These are phyloP conservation scores for Aleiodes testaceus DNA, from an alignment of 2,888 invertebrate species.

Conservation along the genomic window DNA sequence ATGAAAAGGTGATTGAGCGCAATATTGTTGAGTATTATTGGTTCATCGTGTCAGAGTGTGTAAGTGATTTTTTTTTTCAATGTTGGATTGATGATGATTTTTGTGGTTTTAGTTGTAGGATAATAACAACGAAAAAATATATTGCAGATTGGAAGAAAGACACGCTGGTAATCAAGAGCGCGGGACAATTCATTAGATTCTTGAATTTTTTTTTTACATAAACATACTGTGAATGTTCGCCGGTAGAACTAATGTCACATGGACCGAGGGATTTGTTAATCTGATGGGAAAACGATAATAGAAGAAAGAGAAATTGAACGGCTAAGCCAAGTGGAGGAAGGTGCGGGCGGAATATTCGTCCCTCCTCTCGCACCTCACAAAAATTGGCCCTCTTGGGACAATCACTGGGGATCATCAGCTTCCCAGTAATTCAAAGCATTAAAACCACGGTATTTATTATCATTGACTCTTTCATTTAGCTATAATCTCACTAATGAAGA, in stretches of 20 bases:
- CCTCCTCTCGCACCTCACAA: conserved; percentile 20
- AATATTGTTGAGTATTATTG: not conserved
- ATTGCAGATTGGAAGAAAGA: conserved; percentile 3
- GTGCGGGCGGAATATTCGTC: conserved; percentile 21
- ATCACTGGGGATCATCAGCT: conserved; percentile 18
- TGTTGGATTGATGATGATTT: too few relatives aligned
- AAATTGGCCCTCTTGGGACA: not conserved
- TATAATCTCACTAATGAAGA: not conserved
- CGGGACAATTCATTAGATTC: not conserved
- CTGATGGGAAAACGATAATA: not conserved
- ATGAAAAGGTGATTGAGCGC: too few relatives aligned
- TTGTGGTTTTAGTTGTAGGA: too few relatives aligned
- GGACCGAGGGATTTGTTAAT: not conserved
- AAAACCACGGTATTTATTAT: conserved; percentile 19
- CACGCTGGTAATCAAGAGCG: too few relatives aligned
- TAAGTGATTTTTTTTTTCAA: conserved; percentile 8
- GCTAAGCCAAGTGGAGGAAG: not conserved
- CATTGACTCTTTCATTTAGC: not conserved
- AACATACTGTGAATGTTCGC: conserved; percentile 9
- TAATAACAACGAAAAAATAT: not conserved
- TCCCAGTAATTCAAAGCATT: conserved; percentile 1
- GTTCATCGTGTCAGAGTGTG: not conserved
- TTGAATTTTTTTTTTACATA: not conserved
- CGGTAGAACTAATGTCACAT: conserved; percentile 22
- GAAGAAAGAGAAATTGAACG: conserved; percentile 1